phyloP scores from a whole-genome alignment of 2,113 vertebrate genomes.

The Takifugu bimaculatus region DNA sequence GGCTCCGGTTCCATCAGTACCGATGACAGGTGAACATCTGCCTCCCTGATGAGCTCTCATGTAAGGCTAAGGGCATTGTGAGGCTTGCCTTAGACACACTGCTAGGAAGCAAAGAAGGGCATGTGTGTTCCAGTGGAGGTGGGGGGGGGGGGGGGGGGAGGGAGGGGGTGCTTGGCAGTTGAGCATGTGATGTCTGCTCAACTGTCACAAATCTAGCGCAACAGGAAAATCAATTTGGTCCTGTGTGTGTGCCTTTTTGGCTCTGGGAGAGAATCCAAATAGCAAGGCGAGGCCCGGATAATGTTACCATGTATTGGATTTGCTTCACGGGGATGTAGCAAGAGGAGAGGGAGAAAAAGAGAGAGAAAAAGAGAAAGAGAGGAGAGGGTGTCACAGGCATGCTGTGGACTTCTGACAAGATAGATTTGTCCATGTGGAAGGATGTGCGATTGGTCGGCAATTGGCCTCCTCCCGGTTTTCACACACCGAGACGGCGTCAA shows the following conservation, averaged over 20 bases:
- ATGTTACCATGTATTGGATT: slow-evolving; percentile 77
- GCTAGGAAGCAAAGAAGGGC: slow-evolving; percentile 26
- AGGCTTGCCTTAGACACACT: slow-evolving; percentile 63
- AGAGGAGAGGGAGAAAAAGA: slow-evolving; percentile 19
- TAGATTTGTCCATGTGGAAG: slow-evolving; percentile 63
- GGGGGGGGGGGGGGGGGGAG: slow-evolving; percentile 31
- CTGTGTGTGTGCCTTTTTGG: slow-evolving; percentile 67
- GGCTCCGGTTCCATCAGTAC: slow-evolving; percentile 1
- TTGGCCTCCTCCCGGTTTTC: slow-evolving; percentile 42
- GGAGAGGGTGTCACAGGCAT: slow-evolving; percentile 56
- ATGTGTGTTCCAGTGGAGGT: slow-evolving; percentile 15
- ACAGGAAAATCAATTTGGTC: slow-evolving; percentile 80
- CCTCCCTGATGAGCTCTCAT: slow-evolving; percentile 51
- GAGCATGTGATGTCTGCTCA: slow-evolving; percentile 77
- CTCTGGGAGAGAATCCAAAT: slow-evolving; percentile 73
- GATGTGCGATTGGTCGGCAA: slow-evolving; percentile 64
- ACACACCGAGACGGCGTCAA: background rate
- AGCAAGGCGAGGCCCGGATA: slow-evolving; percentile 70
- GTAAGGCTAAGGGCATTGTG: slow-evolving; percentile 49
- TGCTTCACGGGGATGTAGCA: slow-evolving; percentile 68
- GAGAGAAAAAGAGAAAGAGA: slow-evolving; percentile 18
- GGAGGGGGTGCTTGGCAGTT: slow-evolving; percentile 48
- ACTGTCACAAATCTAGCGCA: slow-evolving; percentile 79
- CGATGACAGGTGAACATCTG: background rate
- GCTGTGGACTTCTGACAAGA: slow-evolving; percentile 54